Conservation (phyloP, 2,888 invertebrate genomes). For the Sminthurinus aureus region DNA sequence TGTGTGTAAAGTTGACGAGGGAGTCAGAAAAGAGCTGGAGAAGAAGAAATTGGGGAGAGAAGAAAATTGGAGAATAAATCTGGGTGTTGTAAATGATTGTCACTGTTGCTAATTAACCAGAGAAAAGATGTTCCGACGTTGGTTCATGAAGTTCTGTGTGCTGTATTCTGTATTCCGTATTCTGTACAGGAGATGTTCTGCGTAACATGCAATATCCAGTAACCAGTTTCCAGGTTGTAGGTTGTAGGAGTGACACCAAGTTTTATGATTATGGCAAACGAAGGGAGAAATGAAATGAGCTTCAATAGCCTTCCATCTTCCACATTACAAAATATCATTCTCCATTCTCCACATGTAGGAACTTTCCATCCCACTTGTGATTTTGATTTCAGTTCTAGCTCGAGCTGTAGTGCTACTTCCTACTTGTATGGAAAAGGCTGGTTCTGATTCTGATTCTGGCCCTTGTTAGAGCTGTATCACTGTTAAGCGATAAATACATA, state of each 20-base stretch:
- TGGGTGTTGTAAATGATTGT: slow-evolving; percentile 38
- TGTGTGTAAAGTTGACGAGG: neutral
- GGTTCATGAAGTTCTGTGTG: too few relatives aligned
- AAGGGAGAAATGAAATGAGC: slow-evolving; percentile 17
- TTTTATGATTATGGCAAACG: slow-evolving; percentile 51
- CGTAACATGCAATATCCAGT: too few relatives aligned
- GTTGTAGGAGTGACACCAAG: slow-evolving; percentile 43
- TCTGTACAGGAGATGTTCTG: too few relatives aligned
- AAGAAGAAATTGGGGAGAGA: neutral
- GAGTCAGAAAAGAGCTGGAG: neutral
- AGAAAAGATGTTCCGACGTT: slow-evolving; percentile 38
- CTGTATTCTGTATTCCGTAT: too few relatives aligned
- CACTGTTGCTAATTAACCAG: slow-evolving; percentile 46
- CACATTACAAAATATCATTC: neutral
- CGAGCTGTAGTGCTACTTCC: too few relatives aligned
- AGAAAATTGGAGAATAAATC: slow-evolving; percentile 36
- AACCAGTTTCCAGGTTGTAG: slow-evolving; percentile 11
- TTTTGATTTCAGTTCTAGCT: too few relatives aligned
- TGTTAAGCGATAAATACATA: too few relatives aligned
- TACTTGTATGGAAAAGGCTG: too few relatives aligned
- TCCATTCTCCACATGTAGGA: too few relatives aligned
- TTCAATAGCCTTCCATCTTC: neutral
- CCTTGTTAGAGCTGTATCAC: too few relatives aligned
- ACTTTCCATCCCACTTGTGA: too few relatives aligned
- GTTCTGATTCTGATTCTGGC: too few relatives aligned